phyloP scores from a whole-genome alignment of 2,113 vertebrate species.

The Indicator maculatus region DNA sequence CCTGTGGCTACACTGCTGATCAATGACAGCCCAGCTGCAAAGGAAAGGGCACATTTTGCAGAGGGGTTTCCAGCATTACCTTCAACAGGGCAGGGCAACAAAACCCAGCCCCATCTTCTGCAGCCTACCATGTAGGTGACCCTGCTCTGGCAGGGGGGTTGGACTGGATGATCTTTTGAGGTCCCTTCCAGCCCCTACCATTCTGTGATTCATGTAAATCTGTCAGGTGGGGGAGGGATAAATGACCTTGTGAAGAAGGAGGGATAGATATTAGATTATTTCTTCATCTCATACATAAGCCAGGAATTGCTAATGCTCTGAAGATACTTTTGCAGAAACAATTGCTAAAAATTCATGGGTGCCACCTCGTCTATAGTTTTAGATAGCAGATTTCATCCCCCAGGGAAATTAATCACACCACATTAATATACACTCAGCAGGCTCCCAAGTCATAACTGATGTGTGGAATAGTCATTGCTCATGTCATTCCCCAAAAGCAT shows the following conservation, averaged over 20 bases:
- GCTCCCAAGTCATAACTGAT: constrained; percentile 20
- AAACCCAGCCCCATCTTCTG: not conserved
- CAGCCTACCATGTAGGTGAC: not conserved
- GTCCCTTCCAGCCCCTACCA: too few species aligned
- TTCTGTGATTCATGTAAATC: not conserved
- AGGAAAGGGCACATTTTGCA: not conserved
- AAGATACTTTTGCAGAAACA: constrained; percentile 15
- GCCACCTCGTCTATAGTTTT: constrained; percentile 8
- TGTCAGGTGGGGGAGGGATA: not conserved
- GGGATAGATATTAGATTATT: not conserved
- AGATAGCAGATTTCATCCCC: constrained; percentile 29
- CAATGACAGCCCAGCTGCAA: not conserved
- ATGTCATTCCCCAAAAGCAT: constrained; percentile 6
- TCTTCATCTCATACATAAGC: not conserved
- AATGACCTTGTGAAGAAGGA: not conserved
- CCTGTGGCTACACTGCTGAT: not conserved
- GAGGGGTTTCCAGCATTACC: not conserved
- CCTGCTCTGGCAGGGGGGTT: too few species aligned
- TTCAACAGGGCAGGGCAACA: not conserved
- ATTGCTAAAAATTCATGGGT: constrained; percentile 22
- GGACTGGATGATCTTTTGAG: too few species aligned
- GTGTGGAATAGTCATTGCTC: not conserved
- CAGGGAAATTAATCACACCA: constrained; percentile 43
- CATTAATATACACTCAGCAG: constrained; percentile 34
- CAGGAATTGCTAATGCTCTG: not conserved